These are phyloP conservation scores for Odontamblyopus rebecca DNA, from an alignment of 2,797 vertebrate genomes.

Conservation along the genomic window DNA sequence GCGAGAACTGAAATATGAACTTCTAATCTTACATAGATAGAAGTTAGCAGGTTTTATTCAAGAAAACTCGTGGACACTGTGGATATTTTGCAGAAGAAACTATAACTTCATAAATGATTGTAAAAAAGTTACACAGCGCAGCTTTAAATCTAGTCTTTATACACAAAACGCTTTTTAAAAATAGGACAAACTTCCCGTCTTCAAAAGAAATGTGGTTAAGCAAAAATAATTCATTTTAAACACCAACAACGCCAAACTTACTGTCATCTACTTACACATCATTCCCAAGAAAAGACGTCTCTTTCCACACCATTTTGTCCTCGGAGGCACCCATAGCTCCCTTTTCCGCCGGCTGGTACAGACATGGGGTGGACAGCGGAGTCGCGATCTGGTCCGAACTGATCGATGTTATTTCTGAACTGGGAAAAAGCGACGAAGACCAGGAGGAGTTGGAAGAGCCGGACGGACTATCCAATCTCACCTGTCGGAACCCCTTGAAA, in stretches of 20 bases:
- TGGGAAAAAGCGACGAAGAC: constrained; percentile 53
- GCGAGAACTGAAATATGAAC: too few relatives aligned
- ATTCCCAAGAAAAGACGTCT: constrained; percentile 69
- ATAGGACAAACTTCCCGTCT: background rate
- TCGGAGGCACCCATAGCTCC: constrained; percentile 1
- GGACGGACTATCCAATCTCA: constrained; percentile 44
- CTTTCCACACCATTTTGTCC: constrained; percentile 47
- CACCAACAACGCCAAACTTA: background rate
- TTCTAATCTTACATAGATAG: too few relatives aligned
- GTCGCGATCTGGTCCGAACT: constrained; percentile 48
- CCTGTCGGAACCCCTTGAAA: constrained; percentile 21
- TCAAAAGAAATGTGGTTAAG: background rate
- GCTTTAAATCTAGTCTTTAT: background rate
- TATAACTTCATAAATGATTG: too few relatives aligned
- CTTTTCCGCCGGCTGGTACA: constrained; percentile 12
- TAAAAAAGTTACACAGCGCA: too few relatives aligned
- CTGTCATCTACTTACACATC: constrained; percentile 58
- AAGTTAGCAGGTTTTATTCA: too few relatives aligned
- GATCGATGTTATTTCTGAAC: constrained; percentile 67
- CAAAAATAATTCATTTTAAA: background rate
- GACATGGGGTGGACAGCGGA: constrained; percentile 21
- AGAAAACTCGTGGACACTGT: too few relatives aligned
- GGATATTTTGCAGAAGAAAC: too few relatives aligned
- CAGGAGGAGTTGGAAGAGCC: constrained; percentile 55
- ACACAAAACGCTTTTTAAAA: background rate